Conservation (phyloP, 2,888 invertebrate species). For the Globia sparganii region DNA sequence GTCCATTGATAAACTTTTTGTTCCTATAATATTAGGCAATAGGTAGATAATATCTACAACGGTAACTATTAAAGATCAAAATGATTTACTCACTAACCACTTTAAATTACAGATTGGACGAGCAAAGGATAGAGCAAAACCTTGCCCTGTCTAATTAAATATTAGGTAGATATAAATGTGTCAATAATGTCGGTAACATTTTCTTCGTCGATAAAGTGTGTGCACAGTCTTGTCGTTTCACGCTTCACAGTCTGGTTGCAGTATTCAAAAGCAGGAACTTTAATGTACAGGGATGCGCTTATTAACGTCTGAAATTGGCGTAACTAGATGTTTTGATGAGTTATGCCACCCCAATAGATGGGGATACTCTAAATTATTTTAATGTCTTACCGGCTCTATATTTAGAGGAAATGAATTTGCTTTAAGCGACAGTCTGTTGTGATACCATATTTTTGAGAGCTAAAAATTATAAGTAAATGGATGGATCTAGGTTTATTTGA, state of each 20-base stretch:
- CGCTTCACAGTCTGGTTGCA: slow-evolving; percentile 50
- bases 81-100: too few relatives aligned
- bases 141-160: neutral
- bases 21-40: neutral
- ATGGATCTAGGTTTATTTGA: neutral
- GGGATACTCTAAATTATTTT: slow-evolving; percentile 26
- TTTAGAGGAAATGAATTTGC: neutral
- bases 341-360: slow-evolving; percentile 37
- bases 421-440: neutral
- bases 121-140: neutral
- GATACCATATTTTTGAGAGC: neutral
- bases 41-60: neutral
- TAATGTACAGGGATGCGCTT: slow-evolving; percentile 52
- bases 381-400: neutral
- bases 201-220: neutral
- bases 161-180: neutral
- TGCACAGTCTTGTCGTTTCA: slow-evolving; percentile 33
- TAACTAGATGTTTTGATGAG: slow-evolving; percentile 50
- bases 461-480: neutral
- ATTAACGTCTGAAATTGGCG: slow-evolving; percentile 62
- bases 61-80: too few relatives aligned
- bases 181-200: neutral
- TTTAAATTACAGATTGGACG: too few relatives aligned
- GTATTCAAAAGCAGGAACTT: slow-evolving; percentile 49
- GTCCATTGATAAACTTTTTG: neutral